Evolutionary conservation across 2,888 invertebrate genomes (phyloP).

Genomic region (Cactoblastis cactorum): DNA sequence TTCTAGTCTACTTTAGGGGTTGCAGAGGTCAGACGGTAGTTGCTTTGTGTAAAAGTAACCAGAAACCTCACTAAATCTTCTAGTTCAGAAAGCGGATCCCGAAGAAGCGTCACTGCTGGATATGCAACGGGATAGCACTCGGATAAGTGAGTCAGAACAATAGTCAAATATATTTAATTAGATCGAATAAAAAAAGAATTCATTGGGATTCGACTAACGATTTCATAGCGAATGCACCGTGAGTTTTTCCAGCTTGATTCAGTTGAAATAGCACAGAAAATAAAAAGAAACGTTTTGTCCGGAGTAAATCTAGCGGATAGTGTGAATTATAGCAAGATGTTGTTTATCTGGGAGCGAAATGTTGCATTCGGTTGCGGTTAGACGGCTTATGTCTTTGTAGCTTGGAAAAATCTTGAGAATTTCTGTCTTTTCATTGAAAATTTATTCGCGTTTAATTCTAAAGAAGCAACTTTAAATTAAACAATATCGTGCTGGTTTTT

Average conservation of each 20-base stretch:
- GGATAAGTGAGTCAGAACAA: background rate
- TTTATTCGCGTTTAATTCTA: background rate
- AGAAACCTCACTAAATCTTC: no score
- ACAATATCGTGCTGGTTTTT: no score
- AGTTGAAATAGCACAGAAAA: constrained; percentile 8
- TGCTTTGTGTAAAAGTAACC: no score
- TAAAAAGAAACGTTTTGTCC: constrained; percentile 6
- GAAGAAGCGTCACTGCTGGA: no score
- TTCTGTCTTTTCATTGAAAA: background rate
- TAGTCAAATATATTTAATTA: background rate
- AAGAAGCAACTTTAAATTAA: no score
- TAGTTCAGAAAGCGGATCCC: no score
- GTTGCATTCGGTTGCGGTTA: background rate
- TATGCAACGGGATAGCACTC: no score
- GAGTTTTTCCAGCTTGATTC: background rate
- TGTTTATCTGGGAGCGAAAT: constrained; percentile 1
- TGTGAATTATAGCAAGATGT: constrained; percentile 4
- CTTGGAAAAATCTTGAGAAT: background rate
- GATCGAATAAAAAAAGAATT: background rate
- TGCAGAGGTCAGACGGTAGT: no score
- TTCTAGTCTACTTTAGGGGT: no score
- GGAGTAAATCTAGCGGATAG: constrained; percentile 10
- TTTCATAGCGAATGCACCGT: constrained; percentile 1
- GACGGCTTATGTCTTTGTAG: background rate
- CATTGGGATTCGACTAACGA: background rate